Conservation (phyloP, 2,113 vertebrate genomes). For the Australoheros scitulus region DNA sequence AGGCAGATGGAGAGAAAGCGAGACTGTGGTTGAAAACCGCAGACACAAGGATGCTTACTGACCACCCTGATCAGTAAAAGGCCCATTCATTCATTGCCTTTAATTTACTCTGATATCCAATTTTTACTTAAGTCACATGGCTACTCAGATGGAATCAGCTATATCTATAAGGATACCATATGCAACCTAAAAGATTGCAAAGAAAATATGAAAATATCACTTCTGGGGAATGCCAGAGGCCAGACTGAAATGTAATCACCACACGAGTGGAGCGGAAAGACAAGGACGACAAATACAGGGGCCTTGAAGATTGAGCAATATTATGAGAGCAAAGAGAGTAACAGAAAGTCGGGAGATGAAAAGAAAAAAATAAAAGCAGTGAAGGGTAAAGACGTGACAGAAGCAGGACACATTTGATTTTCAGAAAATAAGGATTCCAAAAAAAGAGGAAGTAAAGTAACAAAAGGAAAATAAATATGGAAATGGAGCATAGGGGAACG, state of each 20-base stretch:
- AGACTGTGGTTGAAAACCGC: constrained; percentile 53
- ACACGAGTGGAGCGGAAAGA: constrained; percentile 11
- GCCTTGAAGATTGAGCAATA: constrained; percentile 10
- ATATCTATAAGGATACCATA: constrained; percentile 15
- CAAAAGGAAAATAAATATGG: constrained; percentile 8
- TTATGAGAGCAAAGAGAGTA: constrained; percentile 18
- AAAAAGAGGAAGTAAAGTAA: background rate
- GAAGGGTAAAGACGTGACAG: background rate
- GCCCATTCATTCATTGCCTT: constrained; percentile 29
- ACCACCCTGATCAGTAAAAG: constrained; percentile 41
- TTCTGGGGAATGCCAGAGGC: constrained; percentile 18
- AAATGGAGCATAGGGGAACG: background rate
- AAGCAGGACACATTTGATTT: background rate
- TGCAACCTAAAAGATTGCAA: constrained; percentile 10
- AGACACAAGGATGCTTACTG: constrained; percentile 43
- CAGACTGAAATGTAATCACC: constrained; percentile 15
- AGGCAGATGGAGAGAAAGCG: constrained; percentile 56
- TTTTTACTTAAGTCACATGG: constrained; percentile 29
- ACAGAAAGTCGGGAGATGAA: background rate
- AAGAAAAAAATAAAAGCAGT: background rate
- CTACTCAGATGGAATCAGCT: constrained; percentile 17
- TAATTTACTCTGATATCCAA: constrained; percentile 42
- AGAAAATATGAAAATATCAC: constrained; percentile 36
- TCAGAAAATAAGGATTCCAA: background rate
- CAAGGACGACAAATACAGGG: constrained; percentile 9